Percentiles rank a stretch among this genome's conserved stretches.
Conservation (phyloP, 1,140 invertebrate species). For the Paraescarpia echinospica region DNA sequence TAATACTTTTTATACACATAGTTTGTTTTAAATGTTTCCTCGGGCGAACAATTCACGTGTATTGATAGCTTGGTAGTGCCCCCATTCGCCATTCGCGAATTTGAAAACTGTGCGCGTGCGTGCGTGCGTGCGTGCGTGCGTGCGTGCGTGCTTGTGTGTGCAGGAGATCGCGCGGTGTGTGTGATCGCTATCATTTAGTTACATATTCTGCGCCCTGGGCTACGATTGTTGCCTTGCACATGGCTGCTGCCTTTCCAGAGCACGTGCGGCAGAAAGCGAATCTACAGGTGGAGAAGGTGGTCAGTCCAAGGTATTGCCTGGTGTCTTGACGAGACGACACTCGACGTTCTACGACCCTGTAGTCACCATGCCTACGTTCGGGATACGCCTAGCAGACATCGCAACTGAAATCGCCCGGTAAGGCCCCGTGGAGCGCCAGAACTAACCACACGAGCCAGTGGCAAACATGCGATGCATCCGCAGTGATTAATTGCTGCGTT, state of each 20-base stretch:
- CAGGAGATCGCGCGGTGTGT: too few relatives aligned
- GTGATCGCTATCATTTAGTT: too few relatives aligned
- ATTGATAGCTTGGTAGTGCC: too few relatives aligned
- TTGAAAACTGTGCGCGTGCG: too few relatives aligned
- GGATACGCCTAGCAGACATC: background rate
- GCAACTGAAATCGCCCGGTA: too few relatives aligned
- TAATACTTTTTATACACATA: too few relatives aligned
- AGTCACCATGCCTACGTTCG: background rate
- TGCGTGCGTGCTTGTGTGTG: too few relatives aligned
- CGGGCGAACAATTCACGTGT: too few relatives aligned
- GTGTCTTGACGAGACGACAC: background rate
- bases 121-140: too few relatives aligned
- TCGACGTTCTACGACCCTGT: background rate
- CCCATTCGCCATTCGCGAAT: too few relatives aligned
- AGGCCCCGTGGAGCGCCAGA: background rate
- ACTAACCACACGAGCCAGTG: background rate
- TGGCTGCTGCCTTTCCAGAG: background rate
- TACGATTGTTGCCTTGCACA: background rate
- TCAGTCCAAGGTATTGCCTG: background rate
- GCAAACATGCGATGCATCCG: background rate
- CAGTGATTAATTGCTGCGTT: background rate
- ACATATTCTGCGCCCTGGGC: too few relatives aligned
- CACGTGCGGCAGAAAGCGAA: background rate
- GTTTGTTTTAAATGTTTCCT: too few relatives aligned
- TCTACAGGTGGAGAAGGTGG: background rate